A percentile compares a stretch with the other conserved stretches of the same genome.
These are phyloP conservation scores for Clitarchus hookeri DNA, from an alignment of 2,888 invertebrate genomes.

Conservation along the genomic window DNA sequence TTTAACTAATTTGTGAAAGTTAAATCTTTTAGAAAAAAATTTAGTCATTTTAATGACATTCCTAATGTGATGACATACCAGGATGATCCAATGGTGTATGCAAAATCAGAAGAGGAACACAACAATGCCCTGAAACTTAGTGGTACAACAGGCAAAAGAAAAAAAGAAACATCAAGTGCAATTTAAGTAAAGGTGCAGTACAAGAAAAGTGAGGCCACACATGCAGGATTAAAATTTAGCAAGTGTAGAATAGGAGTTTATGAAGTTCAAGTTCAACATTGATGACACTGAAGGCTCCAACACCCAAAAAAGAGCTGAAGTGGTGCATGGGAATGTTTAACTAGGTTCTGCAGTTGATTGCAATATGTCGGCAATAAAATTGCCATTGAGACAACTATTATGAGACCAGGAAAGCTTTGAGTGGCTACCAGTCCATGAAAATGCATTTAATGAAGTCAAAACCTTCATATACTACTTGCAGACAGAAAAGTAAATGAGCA, in stretches of 20 bases:
- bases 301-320: neutral
- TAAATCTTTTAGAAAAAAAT: neutral
- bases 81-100: too few relatives aligned
- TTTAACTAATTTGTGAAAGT: neutral
- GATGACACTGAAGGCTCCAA: too few relatives aligned
- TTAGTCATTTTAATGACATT: too few relatives aligned
- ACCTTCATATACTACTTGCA: too few relatives aligned
- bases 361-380: neutral
- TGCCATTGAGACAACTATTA: neutral
- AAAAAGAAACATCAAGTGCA: neutral
- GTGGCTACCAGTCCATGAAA: slow-evolving; percentile 18
- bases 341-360: slow-evolving; percentile 4
- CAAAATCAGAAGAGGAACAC: too few relatives aligned
- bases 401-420: neutral
- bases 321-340: slow-evolving; percentile 3
- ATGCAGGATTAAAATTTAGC: neutral
- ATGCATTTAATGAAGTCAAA: slow-evolving; percentile 27
- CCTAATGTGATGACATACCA: too few relatives aligned
- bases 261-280: too few relatives aligned
- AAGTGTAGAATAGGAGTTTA: too few relatives aligned
- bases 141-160: neutral
- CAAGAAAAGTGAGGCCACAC: neutral
- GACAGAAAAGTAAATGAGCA: too few relatives aligned
- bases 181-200: neutral
- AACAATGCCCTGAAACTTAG: too few relatives aligned